Conservation (phyloP, 2,113 vertebrate genomes). For the Macquaria australasica region DNA sequence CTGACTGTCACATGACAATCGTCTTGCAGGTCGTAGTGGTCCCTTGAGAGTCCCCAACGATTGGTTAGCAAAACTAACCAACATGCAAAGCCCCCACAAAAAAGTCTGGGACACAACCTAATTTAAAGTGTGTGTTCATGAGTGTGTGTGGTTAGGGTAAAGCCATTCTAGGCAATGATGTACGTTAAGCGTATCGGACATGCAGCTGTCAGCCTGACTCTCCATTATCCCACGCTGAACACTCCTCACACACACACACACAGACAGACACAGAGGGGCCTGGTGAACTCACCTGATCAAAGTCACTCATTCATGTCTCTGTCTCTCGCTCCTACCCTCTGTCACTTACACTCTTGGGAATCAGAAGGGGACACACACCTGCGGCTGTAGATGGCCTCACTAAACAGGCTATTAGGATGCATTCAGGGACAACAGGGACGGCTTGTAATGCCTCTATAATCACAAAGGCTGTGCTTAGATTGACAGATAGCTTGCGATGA, state of each 20-base stretch:
- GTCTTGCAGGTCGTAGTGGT: no score
- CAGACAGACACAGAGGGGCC: slow-evolving; percentile 13
- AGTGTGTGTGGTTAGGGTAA: slow-evolving; percentile 12
- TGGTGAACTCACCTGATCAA: slow-evolving; percentile 64
- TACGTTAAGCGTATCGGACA: slow-evolving; percentile 66
- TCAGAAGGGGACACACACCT: slow-evolving; percentile 60
- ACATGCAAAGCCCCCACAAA: not conserved
- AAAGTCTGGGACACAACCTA: slow-evolving; percentile 21
- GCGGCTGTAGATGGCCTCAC: slow-evolving; percentile 56
- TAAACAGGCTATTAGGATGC: slow-evolving; percentile 77
- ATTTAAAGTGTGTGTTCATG: not conserved
- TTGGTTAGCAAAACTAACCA: not conserved
- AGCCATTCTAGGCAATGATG: slow-evolving; percentile 31
- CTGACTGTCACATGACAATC: no score
- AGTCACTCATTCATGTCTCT: slow-evolving; percentile 57
- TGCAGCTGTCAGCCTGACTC: slow-evolving; percentile 65
- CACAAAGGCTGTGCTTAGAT: slow-evolving; percentile 28
- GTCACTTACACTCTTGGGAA: slow-evolving; percentile 68
- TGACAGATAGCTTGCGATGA: slow-evolving; percentile 24
- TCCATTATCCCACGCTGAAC: slow-evolving; percentile 64
- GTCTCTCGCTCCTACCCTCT: slow-evolving; percentile 31
- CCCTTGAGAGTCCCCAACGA: no score
- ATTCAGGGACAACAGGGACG: slow-evolving; percentile 55
- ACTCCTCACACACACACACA: slow-evolving; percentile 1
- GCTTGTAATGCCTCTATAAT: slow-evolving; percentile 63